Evolutionary conservation across 2,888 invertebrate species (phyloP), one percentile per base, ranked within the genome.

Genomic region (Machimus rusticus): DNA sequence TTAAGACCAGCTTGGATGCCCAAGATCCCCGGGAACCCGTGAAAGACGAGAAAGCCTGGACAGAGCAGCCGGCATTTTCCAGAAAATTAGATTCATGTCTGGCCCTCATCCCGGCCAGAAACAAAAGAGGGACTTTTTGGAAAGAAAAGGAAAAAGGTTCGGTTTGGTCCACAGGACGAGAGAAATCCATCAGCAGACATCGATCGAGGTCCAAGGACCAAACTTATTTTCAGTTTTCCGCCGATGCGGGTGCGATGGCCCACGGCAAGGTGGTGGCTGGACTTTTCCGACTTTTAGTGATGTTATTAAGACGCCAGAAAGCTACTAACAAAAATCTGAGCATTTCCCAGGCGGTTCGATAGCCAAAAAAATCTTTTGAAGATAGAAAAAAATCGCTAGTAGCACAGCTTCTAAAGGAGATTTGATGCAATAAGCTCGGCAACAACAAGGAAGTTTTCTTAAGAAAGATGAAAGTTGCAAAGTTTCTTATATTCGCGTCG

Each of bases 341-440:
- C 28, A 66, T 66, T 66, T 66, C 66, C 66, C 66, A 66, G 19
- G 66, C 66, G 66, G 66, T 28, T 66, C 19, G 23, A 66, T 66
- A 5, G 23, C 16, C 4, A 37, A 12, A 5, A 16, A 23, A 43
- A 39, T 39, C 23, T 78, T 78, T 43, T 34, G 19, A 37, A 78
- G 78, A 37, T 43, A 2, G 78, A 19, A 23, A 39, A 74, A 78
- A 43, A 78, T 37, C 19, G n/a, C 6, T 34, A 8, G 12, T 55
- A n/a, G 55, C 9, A 37, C 55, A 19, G 16, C 16, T 14, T 12
- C 34, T 8, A 2, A 16, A 28, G 66, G 28, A 28, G 28, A 81
- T 81, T 81, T 51, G 81, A 81, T 81, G 81, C 81, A 81, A 81
- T 81, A 55, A 81, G 55, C 81, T 81, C 12, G n/a, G 55, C 31